Evolutionary conservation across 1,140 invertebrate species (phyloP).

Genomic region (Pseudomyrmex gracilis): DNA sequence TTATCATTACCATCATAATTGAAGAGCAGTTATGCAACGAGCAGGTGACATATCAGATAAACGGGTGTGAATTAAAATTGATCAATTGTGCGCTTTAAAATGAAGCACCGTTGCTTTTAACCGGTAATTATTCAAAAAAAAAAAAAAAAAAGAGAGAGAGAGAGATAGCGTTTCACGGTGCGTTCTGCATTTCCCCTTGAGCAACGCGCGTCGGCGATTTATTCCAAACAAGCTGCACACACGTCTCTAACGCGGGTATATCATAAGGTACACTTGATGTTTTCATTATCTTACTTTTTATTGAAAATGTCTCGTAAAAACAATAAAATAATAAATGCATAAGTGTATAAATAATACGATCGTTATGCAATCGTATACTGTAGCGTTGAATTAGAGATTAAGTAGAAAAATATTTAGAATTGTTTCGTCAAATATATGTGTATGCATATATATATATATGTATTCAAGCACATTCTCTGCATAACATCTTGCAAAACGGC

Average conservation of each 20-base stretch:
- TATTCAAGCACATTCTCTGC: too few species aligned
- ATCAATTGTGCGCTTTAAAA: constrained; percentile 58
- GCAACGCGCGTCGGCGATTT: constrained; percentile 48
- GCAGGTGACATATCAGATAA: constrained; percentile 67
- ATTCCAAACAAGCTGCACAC: constrained; percentile 21
- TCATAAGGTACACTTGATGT: too few species aligned
- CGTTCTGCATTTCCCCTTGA: constrained; percentile 37
- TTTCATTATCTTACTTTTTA: too few species aligned
- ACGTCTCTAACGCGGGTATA: constrained; percentile 3
- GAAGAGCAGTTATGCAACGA: constrained; percentile 43
- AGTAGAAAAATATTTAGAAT: too few species aligned
- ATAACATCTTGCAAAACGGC: too few species aligned
- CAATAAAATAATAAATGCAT: too few species aligned
- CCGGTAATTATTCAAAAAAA: constrained; percentile 45
- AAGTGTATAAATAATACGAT: too few species aligned
- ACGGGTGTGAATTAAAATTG: constrained; percentile 58
- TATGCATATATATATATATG: too few species aligned
- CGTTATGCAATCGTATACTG: too few species aligned
- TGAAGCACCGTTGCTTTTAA: constrained; percentile 7
- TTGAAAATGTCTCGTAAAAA: too few species aligned
- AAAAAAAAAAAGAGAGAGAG: neutral
- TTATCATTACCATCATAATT: constrained; percentile 67
- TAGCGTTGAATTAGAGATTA: too few species aligned
- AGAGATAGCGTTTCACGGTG: constrained; percentile 13
- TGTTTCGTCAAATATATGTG: too few species aligned